Percentiles rank a stretch among this genome's conserved stretches.
These are phyloP conservation scores for Sipha flava DNA, from an alignment of 1,140 invertebrate genomes.

Conservation along the genomic window DNA sequence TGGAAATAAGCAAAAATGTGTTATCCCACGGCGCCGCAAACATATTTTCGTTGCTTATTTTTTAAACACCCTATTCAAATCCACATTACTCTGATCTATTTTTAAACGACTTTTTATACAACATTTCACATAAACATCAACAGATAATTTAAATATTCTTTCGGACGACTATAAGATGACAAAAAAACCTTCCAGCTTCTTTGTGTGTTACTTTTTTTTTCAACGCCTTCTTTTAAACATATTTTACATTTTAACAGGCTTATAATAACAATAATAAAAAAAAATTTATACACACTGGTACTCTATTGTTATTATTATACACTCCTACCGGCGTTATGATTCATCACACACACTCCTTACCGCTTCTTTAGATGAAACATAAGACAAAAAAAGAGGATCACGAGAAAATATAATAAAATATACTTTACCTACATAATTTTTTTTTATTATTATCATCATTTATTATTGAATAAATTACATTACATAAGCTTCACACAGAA, in stretches of 20 bases:
- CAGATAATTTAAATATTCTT: not conserved
- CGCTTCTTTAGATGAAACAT: not conserved
- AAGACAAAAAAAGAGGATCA: not conserved
- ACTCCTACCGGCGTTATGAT: not conserved
- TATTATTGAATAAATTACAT: conserved; percentile 4
- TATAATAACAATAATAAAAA: not conserved
- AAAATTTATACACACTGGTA: not conserved
- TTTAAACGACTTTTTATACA: conserved; percentile 14
- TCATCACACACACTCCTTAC: not conserved
- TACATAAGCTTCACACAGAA: not conserved
- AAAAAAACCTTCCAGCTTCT: not conserved
- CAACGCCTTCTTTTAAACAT: not conserved
- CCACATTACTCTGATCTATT: not conserved
- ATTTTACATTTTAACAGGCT: not conserved
- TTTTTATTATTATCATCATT: not conserved
- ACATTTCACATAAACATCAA: not conserved
- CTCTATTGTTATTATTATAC: not conserved
- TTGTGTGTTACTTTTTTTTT: not conserved
- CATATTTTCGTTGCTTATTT: not conserved
- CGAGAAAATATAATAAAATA: not conserved
- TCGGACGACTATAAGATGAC: not conserved
- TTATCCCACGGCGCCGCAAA: not conserved
- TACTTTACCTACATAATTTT: not conserved
- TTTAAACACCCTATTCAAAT: not conserved
- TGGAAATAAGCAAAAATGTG: not conserved